Evolutionary conservation across 2,797 vertebrate genomes (phyloP).

Genomic region (Antrozous pallidus): DNA sequence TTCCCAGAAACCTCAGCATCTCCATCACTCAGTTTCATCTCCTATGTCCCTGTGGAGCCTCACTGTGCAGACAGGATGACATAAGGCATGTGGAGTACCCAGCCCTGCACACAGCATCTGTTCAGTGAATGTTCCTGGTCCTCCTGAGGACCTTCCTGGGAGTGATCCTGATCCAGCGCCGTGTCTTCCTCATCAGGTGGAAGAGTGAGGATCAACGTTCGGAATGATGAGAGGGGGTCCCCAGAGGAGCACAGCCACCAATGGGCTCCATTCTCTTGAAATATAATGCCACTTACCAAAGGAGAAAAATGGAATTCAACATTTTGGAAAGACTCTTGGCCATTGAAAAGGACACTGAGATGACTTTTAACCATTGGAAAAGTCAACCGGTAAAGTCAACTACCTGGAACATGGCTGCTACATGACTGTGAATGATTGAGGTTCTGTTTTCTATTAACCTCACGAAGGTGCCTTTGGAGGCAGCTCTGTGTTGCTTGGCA

Average conservation of each 20-base stretch:
- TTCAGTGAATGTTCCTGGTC: background rate
- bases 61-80: fast-evolving
- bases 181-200: background rate
- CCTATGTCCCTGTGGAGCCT: background rate
- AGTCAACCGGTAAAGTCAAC: background rate
- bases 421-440: background rate
- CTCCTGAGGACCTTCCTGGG: background rate
- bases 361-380: background rate
- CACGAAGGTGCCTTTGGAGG: slow-evolving; percentile 41
- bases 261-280: background rate
- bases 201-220: background rate
- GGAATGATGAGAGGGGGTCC: fast-evolving
- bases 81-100: fast-evolving
- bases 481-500: slow-evolving; percentile 15
- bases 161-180: background rate
- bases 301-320: background rate
- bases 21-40: background rate
- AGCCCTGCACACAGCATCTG: background rate
- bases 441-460: background rate
- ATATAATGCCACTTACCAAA: background rate
- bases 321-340: background rate
- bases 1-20: background rate
- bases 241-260: background rate
- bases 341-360: background rate
- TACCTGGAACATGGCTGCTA: background rate